Evolutionary conservation across 2,113 vertebrate genomes (phyloP), one percentile per base, ranked within the genome.

Genomic region (Petrocephalus microphthalmus): DNA sequence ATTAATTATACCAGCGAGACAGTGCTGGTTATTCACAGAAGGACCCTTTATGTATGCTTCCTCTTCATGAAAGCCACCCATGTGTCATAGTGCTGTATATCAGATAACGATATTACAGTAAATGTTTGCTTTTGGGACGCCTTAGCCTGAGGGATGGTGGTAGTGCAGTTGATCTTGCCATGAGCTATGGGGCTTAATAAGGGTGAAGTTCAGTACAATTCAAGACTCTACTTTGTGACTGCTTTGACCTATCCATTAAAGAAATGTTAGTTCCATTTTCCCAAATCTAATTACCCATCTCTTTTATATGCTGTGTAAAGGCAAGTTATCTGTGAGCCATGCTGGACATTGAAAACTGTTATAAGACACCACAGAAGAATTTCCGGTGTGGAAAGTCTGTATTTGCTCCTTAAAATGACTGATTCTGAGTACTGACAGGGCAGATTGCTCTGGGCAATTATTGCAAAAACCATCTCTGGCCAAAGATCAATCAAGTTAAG

Each of bases 221-320:
- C 53, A 37, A 15, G 1, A 53, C 74, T 57, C 15, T 83, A 53
- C 54, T 15, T 83, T 22, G 19, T 13, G 22, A 22, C 8, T 52
- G 51, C n/a, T 57, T 83, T 71, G 29, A 45, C 25, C 10, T 67
- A 53, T 8, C 33, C 20, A 22, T 29, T 15, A 53, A 33, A 7
- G 25, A 57, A 20, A 37, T 42, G 15, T 54, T 15, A 29, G 13
- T 60, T 47, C 5, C 51, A 22, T 83, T 42, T 25, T 42, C 20
- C 29, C 25, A 60, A 74, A 89, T 71, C 45, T 67, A 88, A 74
- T 86, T n/a, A n/a, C n/a, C n/a, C n/a, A n/a, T n/a, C n/a, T n/a
- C n/a, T n/a, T n/a, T n/a, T n/a, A n/a, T n/a, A n/a, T n/a, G n/a
- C n/a, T n/a, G n/a, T n/a, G n/a, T n/a, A 54, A 54, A 85, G 45